These are phyloP conservation scores for Zosterops hypoxanthus DNA, from an alignment of 2,113 vertebrate genomes.

Conservation along the genomic window DNA sequence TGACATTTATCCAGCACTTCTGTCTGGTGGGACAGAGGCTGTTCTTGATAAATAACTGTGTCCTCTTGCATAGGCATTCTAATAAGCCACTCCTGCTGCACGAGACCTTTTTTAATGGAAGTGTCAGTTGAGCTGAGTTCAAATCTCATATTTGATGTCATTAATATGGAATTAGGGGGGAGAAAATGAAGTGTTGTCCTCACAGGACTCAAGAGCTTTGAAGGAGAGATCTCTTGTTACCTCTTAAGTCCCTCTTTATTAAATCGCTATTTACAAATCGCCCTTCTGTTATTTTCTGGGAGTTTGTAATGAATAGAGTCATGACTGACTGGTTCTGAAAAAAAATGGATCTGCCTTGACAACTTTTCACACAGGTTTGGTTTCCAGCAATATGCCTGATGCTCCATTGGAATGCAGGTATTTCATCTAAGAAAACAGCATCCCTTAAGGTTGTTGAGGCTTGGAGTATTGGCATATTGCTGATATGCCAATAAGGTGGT, in stretches of 20 bases:
- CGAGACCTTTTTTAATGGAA: background rate
- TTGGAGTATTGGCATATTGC: background rate
- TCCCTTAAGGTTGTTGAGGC: background rate
- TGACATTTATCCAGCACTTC: background rate
- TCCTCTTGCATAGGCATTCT: background rate
- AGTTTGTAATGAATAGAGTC: background rate
- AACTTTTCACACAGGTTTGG: background rate
- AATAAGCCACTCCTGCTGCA: background rate
- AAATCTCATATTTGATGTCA: background rate
- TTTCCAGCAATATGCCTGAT: background rate
- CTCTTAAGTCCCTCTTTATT: background rate
- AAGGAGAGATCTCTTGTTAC: background rate
- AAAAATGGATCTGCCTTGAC: background rate
- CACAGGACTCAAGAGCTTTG: background rate
- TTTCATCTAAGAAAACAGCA: background rate
- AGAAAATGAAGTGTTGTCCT: background rate
- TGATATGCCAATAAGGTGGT: background rate
- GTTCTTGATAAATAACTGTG: slow-evolving; percentile 7
- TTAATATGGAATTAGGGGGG: background rate
- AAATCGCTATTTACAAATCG: slow-evolving; percentile 7
- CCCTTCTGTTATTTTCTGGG: background rate
- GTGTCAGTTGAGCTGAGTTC: background rate
- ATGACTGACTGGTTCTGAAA: background rate
- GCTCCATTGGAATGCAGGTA: background rate
- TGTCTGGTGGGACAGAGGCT: background rate